phyloP scores from a whole-genome alignment of 2,113 vertebrate genomes.

The Caranx melampygus region DNA sequence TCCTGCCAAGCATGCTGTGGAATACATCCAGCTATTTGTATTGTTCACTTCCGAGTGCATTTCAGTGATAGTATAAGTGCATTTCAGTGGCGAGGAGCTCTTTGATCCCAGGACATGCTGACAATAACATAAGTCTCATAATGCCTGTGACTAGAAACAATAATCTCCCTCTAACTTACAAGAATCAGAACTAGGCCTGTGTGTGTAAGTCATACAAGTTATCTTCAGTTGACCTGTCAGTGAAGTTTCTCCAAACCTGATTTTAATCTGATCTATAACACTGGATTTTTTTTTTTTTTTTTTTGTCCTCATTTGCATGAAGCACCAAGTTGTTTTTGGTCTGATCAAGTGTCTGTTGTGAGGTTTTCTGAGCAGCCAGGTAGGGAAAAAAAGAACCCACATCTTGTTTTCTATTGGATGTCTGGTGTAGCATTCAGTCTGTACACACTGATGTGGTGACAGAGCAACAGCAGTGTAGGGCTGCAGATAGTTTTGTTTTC shows the following conservation, averaged over 20 bases:
- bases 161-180: not conserved
- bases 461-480: not conserved
- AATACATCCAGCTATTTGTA: slow-evolving; percentile 48
- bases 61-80: slow-evolving; percentile 48
- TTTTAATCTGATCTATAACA: not conserved
- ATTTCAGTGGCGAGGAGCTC: slow-evolving; percentile 32
- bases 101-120: slow-evolving; percentile 45
- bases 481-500: not conserved
- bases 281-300: not conserved
- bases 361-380: not conserved
- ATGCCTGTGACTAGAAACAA: not conserved
- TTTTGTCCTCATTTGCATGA: not conserved
- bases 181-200: not conserved
- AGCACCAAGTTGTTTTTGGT: not conserved
- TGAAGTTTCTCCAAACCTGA: not conserved
- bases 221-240: not conserved
- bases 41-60: slow-evolving; percentile 58
- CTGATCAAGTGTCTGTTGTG: not conserved
- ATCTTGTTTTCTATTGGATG: not conserved
- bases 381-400: not conserved
- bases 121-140: slow-evolving; percentile 25
- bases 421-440: not conserved
- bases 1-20: slow-evolving; percentile 44
- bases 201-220: not conserved
- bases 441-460: not conserved